These are phyloP conservation scores for Rhineura floridana DNA, from an alignment of 2,113 vertebrate genomes.

Conservation along the genomic window DNA sequence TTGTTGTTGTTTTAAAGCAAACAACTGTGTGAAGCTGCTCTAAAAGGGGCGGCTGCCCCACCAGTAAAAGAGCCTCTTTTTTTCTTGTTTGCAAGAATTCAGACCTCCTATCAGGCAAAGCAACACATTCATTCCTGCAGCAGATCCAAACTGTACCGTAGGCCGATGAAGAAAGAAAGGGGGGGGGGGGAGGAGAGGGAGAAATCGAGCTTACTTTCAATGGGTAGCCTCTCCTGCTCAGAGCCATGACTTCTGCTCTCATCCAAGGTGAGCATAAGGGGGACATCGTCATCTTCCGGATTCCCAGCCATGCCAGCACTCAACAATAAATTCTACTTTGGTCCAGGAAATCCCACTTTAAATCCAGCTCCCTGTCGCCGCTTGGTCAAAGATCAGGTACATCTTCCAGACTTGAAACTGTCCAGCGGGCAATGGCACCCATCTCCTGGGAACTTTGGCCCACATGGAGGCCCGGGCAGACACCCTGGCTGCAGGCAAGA, in stretches of 20 bases:
- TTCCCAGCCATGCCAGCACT: slow-evolving; percentile 74
- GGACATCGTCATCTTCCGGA: slow-evolving; percentile 90
- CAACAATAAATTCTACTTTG: slow-evolving; percentile 4
- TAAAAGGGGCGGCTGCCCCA: too few species aligned
- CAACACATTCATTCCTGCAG: too few species aligned
- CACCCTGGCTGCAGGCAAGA: neutral
- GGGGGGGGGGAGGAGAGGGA: too few species aligned
- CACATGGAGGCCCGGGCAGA: neutral
- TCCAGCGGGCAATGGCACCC: neutral
- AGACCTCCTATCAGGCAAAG: too few species aligned
- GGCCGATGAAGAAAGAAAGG: neutral
- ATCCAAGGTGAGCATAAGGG: slow-evolving; percentile 93
- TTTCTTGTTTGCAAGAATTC: too few species aligned
- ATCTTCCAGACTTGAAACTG: slow-evolving; percentile 11
- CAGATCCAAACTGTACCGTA: neutral
- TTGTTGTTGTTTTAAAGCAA: too few species aligned
- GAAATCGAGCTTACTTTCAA: slow-evolving; percentile 81
- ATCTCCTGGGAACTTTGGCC: neutral
- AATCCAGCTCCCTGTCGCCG: neutral
- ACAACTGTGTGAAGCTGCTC: too few species aligned
- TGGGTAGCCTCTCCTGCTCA: slow-evolving; percentile 75
- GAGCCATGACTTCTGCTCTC: slow-evolving; percentile 77
- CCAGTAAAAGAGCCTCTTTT: too few species aligned
- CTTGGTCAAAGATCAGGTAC: slow-evolving; percentile 44
- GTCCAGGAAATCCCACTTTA: neutral